Evolutionary conservation across 1,140 invertebrate genomes (phyloP).

Genomic region (Pseudomyrmex concolor): DNA sequence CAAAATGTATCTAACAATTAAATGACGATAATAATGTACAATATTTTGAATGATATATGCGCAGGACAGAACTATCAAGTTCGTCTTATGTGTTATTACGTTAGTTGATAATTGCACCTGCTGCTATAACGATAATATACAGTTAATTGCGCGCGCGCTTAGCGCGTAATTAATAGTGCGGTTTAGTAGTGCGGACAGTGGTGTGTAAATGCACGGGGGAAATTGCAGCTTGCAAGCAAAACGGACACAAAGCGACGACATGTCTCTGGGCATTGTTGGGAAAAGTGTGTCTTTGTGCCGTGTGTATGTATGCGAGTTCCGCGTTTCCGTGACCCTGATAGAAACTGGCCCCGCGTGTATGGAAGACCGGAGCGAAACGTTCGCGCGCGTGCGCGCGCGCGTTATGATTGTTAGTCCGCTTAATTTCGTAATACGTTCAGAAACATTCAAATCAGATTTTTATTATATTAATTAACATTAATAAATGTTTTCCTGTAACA

Average conservation of each 20-base stretch:
- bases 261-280: conserved; percentile 75
- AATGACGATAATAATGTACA: conserved; percentile 1
- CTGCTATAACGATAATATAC: neutral
- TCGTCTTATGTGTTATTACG: neutral
- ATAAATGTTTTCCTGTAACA: neutral
- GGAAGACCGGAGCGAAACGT: conserved; percentile 28
- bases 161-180: conserved; percentile 35
- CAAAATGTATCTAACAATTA: neutral
- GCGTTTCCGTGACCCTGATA: conserved; percentile 83
- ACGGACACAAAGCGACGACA: conserved; percentile 58
- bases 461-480: neutral
- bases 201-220: conserved; percentile 65
- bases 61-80: neutral
- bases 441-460: neutral
- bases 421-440: conserved; percentile 31
- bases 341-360: conserved; percentile 63
- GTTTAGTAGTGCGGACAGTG: conserved; percentile 7
- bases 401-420: conserved; percentile 1
- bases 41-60: neutral
- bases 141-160: neutral
- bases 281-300: conserved; percentile 84
- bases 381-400: neutral
- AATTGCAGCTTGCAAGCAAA: conserved; percentile 67
- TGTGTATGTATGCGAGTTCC: conserved; percentile 78
- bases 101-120: neutral